These are phyloP conservation scores for Archocentrus centrarchus DNA, from an alignment of 2,113 vertebrate genomes.

Conservation along the genomic window DNA sequence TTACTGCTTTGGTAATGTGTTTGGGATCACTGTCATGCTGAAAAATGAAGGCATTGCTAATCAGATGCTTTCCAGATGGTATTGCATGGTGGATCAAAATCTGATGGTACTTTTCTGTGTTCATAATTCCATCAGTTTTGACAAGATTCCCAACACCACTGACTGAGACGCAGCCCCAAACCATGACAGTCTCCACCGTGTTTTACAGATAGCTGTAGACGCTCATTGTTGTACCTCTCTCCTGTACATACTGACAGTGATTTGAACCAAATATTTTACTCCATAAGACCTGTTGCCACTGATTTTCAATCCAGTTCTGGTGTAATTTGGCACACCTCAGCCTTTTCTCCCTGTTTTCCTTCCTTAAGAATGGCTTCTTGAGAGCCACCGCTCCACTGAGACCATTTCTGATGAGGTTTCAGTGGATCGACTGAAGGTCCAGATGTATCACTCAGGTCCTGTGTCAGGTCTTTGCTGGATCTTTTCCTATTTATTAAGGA, in stretches of 20 bases:
- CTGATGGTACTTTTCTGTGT: neutral
- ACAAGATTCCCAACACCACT: neutral
- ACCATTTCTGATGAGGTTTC: neutral
- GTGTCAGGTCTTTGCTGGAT: conserved; percentile 2
- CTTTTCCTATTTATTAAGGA: neutral
- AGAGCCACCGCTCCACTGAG: neutral
- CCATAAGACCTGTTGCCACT: neutral
- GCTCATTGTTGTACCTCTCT: neutral
- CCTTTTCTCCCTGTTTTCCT: neutral
- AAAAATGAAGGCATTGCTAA: neutral
- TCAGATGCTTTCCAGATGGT: neutral
- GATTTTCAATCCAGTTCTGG: neutral
- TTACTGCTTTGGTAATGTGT: neutral
- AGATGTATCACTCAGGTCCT: neutral
- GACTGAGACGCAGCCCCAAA: neutral
- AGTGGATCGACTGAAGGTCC: neutral
- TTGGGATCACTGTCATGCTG: neutral
- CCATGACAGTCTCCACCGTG: neutral
- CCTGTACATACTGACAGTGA: neutral
- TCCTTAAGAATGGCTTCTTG: neutral
- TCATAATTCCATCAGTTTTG: neutral
- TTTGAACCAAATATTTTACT: neutral
- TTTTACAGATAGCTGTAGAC: neutral
- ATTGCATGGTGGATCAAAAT: neutral
- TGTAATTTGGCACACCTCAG: neutral